Base-by-base conservation (phyloP, 2,888 invertebrate species). In the Ametastegia equiseti region DNA sequence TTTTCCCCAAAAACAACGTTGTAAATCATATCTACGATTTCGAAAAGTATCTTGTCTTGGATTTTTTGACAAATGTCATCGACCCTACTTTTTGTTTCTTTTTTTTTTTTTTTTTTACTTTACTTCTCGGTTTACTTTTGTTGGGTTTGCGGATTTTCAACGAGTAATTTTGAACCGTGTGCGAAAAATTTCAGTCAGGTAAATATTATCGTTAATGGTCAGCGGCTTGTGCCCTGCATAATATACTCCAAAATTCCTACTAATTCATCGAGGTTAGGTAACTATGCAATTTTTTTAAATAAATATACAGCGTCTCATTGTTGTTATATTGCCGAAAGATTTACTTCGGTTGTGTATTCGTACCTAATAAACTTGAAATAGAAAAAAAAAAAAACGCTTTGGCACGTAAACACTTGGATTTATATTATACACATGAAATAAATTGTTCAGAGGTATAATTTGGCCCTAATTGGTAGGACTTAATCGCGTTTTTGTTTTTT, bases 301-400 rank as follows among this genome's bases (percentile, higher is more conserved):
- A 67, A 67, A 67, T 67, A 67, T 67, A 67, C 65, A 39, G 19
- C 65, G 65, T 23, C 7, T 1, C 42, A 42, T 5, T 42, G 42
- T 42, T 42, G 42, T 42, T 9, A 15, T 27, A 60, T 30, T 15
- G 30, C 60, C 27, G 1, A 4, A 60, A 60, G 15, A 30, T 60
- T 27, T 60, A 60, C 30, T 30, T 60, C 2, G 2, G 19, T 1
- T 23, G 60, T 15, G 23, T 19, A 54, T 54, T 9, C 27, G 27
- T 30, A 60, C n/a, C n/a, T 15, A 60, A 60, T 60, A 30, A 60
- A 60, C 13, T 60, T 27, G 60, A 60, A 60, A 42, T 9, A 42
- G 9, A 42, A 42, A 42, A 42, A 42, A 42, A 42, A 42, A 42
- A 19, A 60, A 54, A 23, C 54, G 54, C 54, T 23, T 23, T 11